These are phyloP conservation scores for Oryzias curvinotus DNA, from an alignment of 2,113 vertebrate genomes.

Conservation along the genomic window DNA sequence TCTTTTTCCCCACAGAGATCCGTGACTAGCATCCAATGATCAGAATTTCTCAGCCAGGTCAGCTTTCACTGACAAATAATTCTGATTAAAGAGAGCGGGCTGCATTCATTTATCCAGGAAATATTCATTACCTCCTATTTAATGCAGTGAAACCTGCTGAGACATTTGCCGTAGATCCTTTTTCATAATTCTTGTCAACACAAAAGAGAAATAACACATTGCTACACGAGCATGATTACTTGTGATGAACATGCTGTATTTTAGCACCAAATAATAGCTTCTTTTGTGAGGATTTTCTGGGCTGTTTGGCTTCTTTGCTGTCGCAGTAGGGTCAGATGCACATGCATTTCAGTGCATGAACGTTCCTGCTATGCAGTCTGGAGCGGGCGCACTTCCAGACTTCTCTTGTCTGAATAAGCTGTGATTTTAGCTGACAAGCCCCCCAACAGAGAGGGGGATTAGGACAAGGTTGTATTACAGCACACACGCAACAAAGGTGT, in stretches of 20 bases:
- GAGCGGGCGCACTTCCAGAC: background rate
- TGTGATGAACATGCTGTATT: background rate
- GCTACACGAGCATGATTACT: background rate
- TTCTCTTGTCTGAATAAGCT: background rate
- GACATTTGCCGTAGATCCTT: background rate
- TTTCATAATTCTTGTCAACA: conserved; percentile 1
- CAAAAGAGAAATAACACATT: background rate
- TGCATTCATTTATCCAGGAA: conserved; percentile 12
- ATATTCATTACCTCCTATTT: conserved; percentile 30
- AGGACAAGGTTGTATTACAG: background rate
- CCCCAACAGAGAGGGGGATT: background rate
- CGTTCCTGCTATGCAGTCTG: background rate
- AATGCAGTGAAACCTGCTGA: conserved; percentile 1
- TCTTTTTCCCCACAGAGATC: background rate
- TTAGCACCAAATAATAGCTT: no score
- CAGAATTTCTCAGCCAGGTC: background rate
- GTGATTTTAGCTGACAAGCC: background rate
- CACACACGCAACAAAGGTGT: no score
- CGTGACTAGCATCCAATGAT: conserved; percentile 21
- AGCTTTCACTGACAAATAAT: background rate
- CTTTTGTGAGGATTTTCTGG: no score
- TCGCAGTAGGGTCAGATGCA: background rate
- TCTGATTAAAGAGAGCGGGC: conserved; percentile 23
- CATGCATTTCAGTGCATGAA: background rate
- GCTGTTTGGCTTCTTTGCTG: background rate